Evolutionary conservation across 1,140 invertebrate species (phyloP), one percentile per base, ranked within the genome.

Genomic region (Heliothis subflexa): DNA sequence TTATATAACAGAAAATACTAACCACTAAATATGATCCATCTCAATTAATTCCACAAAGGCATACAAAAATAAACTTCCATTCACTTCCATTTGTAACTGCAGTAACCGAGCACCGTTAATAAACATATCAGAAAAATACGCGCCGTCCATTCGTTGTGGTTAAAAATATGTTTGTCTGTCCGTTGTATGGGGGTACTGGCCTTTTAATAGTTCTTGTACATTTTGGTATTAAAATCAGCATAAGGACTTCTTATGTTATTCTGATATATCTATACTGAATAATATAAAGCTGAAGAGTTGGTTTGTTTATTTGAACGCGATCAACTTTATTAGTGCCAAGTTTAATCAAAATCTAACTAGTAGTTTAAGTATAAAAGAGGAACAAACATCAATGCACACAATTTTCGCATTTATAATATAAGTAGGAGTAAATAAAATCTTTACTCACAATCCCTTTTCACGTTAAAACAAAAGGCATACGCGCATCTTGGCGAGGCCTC

Each of bases 91-190:
- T 45, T 64, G 33, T 16, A 9, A 16, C 33, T 28, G 4, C 25
- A 11, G 59, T 21, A 55, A 62, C 25, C n/a, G 59, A n/a, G 10
- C 16, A 16, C n/a, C 18, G 40, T 33, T 45, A 64, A 64, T 64
- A 64, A 64, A 45, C 33, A 16, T 45, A 64, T 64, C 33, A 64
- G n/a, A 64, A 45, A 64, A 45, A 64, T 64, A 64, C 14, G n/a
- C 28, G 14, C n/a, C 25, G 13, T 1, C 61, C 61, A 64, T 64
- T 45, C n/a, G 25, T 64, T 64, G 40, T 45, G 61, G n/a, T n/a
- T 64, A 64, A 64, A 64, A 45, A 64, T 64, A 64, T 45, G n/a
- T 7, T 40, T 33, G 11, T 64, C 5, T 64, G 16, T 45, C 28
- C n/a, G 61, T 16, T 40, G 13, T 45, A 16, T 40, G 11, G 33